A percentile compares a stretch with the other conserved stretches of the same genome.
Conservation (phyloP, 2,888 invertebrate genomes). For the Philereme transversata region DNA sequence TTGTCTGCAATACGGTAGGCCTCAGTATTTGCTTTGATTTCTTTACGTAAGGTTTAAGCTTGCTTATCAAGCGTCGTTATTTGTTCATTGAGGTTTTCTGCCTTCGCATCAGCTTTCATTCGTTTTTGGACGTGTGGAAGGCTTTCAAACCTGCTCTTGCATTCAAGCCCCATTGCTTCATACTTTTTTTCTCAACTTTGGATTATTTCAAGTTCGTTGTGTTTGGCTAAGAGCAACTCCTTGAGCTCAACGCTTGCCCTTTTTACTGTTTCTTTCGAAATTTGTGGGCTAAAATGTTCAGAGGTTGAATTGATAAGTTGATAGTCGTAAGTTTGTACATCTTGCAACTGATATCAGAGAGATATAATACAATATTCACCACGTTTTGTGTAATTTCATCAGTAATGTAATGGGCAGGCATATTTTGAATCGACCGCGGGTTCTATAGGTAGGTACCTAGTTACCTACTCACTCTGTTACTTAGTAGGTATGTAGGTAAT, state of each 20-base stretch:
- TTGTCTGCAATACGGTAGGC: constrained; percentile 36
- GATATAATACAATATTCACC: too few species aligned
- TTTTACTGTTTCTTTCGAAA: constrained; percentile 57
- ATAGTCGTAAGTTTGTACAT: too few species aligned
- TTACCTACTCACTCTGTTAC: too few species aligned
- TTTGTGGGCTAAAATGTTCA: constrained; percentile 8
- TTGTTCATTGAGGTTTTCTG: constrained; percentile 44
- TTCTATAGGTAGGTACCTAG: too few species aligned
- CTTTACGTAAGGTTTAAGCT: constrained; percentile 10
- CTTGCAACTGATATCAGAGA: too few species aligned
- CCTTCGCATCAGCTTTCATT: constrained; percentile 47
- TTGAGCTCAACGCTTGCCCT: constrained; percentile 61
- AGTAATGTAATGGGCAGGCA: too few species aligned
- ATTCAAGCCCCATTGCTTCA: constrained; percentile 51
- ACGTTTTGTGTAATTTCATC: too few species aligned
- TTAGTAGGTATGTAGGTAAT: too few species aligned
- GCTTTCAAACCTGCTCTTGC: constrained; percentile 55
- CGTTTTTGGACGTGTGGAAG: constrained; percentile 63
- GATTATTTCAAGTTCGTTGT: constrained; percentile 49
- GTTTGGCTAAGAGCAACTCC: constrained; percentile 58
- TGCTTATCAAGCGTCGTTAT: constrained; percentile 50
- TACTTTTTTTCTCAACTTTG: constrained; percentile 61
- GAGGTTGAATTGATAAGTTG: too few species aligned
- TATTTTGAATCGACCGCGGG: too few species aligned
- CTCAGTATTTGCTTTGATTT: too few species aligned